These are phyloP conservation scores for Trigoniulus corallinus DNA, from an alignment of 1,140 invertebrate species.

Conservation along the genomic window DNA sequence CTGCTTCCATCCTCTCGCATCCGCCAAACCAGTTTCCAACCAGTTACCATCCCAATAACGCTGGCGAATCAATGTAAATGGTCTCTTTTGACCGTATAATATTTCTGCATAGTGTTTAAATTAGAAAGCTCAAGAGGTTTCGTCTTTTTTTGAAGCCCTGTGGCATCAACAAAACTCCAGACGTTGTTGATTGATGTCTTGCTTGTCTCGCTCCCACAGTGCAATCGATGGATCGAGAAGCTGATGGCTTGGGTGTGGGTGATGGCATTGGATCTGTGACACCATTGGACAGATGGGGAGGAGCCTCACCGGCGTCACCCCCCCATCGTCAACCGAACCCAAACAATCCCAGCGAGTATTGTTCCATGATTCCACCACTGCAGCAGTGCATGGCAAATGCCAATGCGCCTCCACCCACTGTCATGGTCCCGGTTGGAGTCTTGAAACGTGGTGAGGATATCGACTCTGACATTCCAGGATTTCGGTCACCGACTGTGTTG, in stretches of 20 bases:
- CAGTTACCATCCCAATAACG: too few relatives aligned
- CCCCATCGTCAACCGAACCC: conserved; percentile 44
- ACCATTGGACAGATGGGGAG: not conserved
- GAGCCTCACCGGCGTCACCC: conserved; percentile 17
- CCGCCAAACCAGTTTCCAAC: too few relatives aligned
- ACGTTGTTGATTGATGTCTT: not conserved
- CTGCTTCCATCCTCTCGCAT: too few relatives aligned
- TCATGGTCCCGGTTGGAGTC: conserved; percentile 71
- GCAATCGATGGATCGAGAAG: not conserved
- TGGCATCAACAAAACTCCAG: too few relatives aligned
- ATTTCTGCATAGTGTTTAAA: too few relatives aligned
- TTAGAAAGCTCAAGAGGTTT: too few relatives aligned
- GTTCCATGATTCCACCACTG: conserved; percentile 63
- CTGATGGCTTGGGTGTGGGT: too few relatives aligned
- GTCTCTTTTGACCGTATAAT: too few relatives aligned
- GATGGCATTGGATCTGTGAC: not conserved
- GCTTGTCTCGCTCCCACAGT: conserved; percentile 1
- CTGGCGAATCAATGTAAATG: too few relatives aligned
- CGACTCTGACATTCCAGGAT: too few relatives aligned
- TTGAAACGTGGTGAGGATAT: conserved; percentile 35
- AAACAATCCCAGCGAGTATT: conserved; percentile 80
- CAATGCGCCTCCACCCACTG: conserved; percentile 43
- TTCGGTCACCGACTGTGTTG: too few relatives aligned
- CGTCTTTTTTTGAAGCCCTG: too few relatives aligned
- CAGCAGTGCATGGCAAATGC: conserved; percentile 43